Evolutionary conservation across 1,140 invertebrate genomes (phyloP).

Genomic region (Pseudobourletiella spinata): DNA sequence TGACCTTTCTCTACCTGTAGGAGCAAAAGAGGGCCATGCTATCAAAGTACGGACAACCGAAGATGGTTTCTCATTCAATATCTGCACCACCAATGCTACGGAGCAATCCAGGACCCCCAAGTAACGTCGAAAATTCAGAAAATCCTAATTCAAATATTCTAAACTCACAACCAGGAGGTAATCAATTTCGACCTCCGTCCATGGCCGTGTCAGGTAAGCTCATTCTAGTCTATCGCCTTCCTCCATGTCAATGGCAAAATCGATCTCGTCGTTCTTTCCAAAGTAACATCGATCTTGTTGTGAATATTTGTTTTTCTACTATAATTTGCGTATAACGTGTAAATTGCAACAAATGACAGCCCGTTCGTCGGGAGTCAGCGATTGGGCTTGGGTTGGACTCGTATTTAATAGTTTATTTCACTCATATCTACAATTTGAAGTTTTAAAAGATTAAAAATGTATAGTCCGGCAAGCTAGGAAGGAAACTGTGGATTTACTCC

Average conservation of each 20-base stretch:
- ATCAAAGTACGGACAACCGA: constrained; percentile 58
- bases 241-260: background rate
- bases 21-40: constrained; percentile 73
- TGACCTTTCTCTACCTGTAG: too few relatives aligned
- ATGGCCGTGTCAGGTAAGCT: constrained; percentile 25
- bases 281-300: background rate
- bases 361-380: too few relatives aligned
- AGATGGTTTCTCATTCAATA: constrained; percentile 22
- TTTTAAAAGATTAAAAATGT: too few relatives aligned
- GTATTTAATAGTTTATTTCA: too few relatives aligned
- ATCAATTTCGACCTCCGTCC: constrained; percentile 30
- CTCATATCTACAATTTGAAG: too few relatives aligned
- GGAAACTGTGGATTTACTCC: too few relatives aligned
- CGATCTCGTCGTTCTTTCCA: background rate
- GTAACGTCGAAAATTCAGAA: background rate
- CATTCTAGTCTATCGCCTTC: background rate
- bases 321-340: too few relatives aligned
- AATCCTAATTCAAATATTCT: background rate
- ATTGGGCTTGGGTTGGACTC: too few relatives aligned
- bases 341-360: too few relatives aligned
- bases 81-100: constrained; percentile 31
- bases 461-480: too few relatives aligned
- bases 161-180: constrained; percentile 26
- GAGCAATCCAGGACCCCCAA: background rate
- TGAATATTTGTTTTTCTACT: too few relatives aligned